Evolutionary conservation across 2,888 invertebrate genomes (phyloP).

Genomic region (Platycnemis pennipes): DNA sequence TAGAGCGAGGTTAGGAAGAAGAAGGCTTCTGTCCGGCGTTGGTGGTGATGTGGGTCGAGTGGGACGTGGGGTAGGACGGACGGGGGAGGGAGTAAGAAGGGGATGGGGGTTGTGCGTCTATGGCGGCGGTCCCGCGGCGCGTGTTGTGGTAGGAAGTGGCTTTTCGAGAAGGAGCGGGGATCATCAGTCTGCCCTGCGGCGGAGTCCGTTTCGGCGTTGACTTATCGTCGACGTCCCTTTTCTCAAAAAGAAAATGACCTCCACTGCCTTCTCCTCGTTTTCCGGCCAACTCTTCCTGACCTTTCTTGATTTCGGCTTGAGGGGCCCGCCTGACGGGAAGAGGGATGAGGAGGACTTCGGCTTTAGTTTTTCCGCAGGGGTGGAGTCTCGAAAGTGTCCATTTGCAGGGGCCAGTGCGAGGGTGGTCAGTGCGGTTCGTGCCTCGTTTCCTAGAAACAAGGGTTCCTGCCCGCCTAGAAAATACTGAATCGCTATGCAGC

Average conservation of each 20-base stretch:
- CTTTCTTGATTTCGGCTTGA: not conserved
- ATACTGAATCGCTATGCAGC: no score
- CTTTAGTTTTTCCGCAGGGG: not conserved
- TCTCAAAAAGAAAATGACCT: not conserved
- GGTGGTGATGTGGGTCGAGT: not conserved
- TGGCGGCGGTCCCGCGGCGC: not conserved
- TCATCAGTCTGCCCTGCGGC: not conserved
- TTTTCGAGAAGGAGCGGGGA: not conserved
- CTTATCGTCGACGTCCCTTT: not conserved
- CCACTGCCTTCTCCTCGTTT: not conserved
- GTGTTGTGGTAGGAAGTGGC: slow-evolving; percentile 36
- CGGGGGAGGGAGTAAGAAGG: not conserved
- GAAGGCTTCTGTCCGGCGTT: no score
- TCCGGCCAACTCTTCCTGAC: not conserved
- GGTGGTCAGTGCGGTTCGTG: not conserved
- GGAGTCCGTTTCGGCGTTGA: slow-evolving; percentile 29
- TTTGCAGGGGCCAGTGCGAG: no score
- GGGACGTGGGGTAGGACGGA: not conserved
- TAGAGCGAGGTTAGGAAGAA: slow-evolving; percentile 58
- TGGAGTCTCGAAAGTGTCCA: no score
- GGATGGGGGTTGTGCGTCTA: not conserved
- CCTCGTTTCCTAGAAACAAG: no score
- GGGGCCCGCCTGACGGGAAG: not conserved
- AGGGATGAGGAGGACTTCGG: not conserved
- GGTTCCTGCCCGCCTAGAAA: no score